A percentile compares a stretch with the other conserved stretches of the same genome.
Evolutionary conservation across 2,888 invertebrate genomes (phyloP).

Genomic region (Myopa tessellatipennis): DNA sequence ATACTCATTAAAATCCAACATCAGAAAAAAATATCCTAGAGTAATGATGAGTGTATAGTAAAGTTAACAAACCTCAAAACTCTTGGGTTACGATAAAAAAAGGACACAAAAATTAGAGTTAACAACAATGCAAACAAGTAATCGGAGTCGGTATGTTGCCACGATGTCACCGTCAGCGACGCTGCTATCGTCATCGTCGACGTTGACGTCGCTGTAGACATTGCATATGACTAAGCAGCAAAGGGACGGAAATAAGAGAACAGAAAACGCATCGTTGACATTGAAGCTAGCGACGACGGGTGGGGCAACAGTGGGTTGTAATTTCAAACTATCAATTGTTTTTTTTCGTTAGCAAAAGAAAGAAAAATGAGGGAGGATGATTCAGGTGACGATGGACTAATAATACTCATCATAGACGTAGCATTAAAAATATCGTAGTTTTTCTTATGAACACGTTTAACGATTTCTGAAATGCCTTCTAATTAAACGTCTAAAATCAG

Average conservation of each 20-base stretch:
- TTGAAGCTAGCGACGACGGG: slow-evolving; percentile 27
- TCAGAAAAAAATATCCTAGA: no score
- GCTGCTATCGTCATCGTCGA: background rate
- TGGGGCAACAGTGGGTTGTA: slow-evolving; percentile 25
- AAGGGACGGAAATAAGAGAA: slow-evolving; percentile 1
- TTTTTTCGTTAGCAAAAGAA: background rate
- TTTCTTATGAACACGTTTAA: no score
- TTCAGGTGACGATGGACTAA: background rate
- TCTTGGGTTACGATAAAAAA: no score
- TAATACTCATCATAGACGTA: background rate
- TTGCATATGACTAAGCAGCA: slow-evolving; percentile 24
- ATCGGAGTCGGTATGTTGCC: background rate
- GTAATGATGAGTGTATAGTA: no score
- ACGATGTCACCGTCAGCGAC: background rate
- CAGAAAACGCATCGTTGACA: slow-evolving; percentile 37
- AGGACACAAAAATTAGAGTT: background rate
- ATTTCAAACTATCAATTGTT: background rate
- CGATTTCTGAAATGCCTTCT: no score
- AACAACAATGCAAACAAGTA: background rate
- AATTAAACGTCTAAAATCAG: no score
- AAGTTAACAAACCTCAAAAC: no score
- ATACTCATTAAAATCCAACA: no score
- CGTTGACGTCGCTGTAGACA: background rate
- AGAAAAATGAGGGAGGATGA: background rate
- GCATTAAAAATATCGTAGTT: background rate